Evolutionary conservation across 2,888 invertebrate genomes (phyloP).

Genomic region (Amiota minor): DNA sequence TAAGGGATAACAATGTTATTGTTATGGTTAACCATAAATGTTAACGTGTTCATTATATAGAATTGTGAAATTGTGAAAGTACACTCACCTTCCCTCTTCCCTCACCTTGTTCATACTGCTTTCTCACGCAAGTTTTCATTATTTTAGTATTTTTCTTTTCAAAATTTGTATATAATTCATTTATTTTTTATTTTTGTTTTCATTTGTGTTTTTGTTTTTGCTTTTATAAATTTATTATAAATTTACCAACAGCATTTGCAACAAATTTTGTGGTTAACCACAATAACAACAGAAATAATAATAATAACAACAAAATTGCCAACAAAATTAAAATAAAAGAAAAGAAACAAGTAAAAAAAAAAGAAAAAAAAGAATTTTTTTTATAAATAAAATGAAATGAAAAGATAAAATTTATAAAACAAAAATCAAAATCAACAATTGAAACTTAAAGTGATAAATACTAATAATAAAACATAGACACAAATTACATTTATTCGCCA

Average conservation of each 20-base stretch:
- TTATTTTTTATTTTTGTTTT: neutral
- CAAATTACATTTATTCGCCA: neutral
- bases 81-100: neutral
- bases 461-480: neutral
- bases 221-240: neutral
- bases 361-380: too few relatives aligned
- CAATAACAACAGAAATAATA: conserved; percentile 11
- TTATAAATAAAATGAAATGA: neutral
- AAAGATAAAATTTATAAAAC: neutral
- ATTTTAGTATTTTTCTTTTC: too few relatives aligned
- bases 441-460: too few relatives aligned
- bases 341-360: neutral
- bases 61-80: too few relatives aligned
- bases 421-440: too few relatives aligned
- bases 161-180: too few relatives aligned
- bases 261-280: conserved; percentile 13
- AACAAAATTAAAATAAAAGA: neutral
- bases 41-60: too few relatives aligned
- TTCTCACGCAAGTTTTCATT: too few relatives aligned
- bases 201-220: neutral
- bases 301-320: neutral
- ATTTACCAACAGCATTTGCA: neutral
- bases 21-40: too few relatives aligned
- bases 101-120: too few relatives aligned
- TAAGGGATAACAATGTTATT: too few relatives aligned